Evolutionary conservation across 2,888 invertebrate genomes (phyloP).

Genomic region (Iselma pallidipennis): DNA sequence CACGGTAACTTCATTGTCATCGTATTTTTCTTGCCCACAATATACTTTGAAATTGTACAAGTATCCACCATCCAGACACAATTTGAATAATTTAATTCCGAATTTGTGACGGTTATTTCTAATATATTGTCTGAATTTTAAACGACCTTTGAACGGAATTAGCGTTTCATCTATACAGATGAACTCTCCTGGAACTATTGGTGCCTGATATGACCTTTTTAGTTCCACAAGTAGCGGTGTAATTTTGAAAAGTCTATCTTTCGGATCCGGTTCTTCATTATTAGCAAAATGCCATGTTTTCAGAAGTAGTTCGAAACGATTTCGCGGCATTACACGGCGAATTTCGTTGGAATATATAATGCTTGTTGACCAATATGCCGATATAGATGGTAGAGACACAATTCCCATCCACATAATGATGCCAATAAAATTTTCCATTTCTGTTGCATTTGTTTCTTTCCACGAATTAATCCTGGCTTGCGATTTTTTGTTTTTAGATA

Average conservation of each 20-base stretch:
- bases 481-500: conserved; percentile 1
- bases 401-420: conserved; percentile 22
- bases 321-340: conserved; percentile 15
- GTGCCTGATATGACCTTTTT: conserved; percentile 18
- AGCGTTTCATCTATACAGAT: conserved; percentile 31
- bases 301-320: conserved; percentile 27
- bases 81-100: conserved; percentile 28
- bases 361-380: conserved; percentile 22
- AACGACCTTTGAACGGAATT: conserved; percentile 26
- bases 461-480: conserved; percentile 11
- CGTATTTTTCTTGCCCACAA: conserved; percentile 23
- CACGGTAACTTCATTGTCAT: conserved; percentile 10
- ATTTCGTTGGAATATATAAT: conserved; percentile 11
- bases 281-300: conserved; percentile 27
- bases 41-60: conserved; percentile 27
- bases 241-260: conserved; percentile 29
- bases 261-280: conserved; percentile 11
- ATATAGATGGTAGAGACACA: conserved; percentile 10
- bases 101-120: conserved; percentile 31
- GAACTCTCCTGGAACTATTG: conserved; percentile 14
- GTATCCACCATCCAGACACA: conserved; percentile 27
- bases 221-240: conserved; percentile 27
- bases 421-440: conserved; percentile 22
- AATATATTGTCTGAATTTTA: conserved; percentile 32
- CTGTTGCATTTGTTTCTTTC: conserved; percentile 16